phyloP scores from a whole-genome alignment of 2,113 vertebrate species.

The Notarius lentiginosus region DNA sequence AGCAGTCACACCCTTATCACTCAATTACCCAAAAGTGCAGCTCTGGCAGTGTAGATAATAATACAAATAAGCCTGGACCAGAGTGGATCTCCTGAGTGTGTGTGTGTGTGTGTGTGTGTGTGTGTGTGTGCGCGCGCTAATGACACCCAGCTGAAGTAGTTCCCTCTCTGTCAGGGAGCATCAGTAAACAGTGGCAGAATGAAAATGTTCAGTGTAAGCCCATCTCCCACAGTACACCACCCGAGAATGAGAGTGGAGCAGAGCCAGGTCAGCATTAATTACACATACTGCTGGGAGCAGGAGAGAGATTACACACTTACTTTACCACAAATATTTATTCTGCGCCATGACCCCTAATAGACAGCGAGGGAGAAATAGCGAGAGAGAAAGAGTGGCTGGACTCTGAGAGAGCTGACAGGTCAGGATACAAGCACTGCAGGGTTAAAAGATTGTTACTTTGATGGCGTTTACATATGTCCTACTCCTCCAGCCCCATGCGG shows the following conservation, averaged over 20 bases:
- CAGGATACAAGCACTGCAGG: conserved; percentile 13
- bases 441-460: conserved; percentile 34
- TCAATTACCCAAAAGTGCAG: conserved; percentile 36
- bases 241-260: conserved; percentile 37
- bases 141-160: conserved; percentile 35
- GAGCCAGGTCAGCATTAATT: conserved; percentile 61
- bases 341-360: conserved; percentile 63
- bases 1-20: conserved; percentile 33
- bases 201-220: conserved; percentile 50
- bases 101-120: conserved; percentile 1
- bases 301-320: conserved; percentile 53
- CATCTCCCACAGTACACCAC: conserved; percentile 46
- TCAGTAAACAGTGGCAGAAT: conserved; percentile 34
- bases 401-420: conserved; percentile 34
- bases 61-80: conserved; percentile 33
- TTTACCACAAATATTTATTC: conserved; percentile 70
- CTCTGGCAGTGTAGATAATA: conserved; percentile 39
- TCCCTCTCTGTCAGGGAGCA: conserved; percentile 37
- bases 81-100: conserved; percentile 10
- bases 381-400: conserved; percentile 46
- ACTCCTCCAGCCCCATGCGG: conserved; percentile 47
- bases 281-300: conserved; percentile 57
- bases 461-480: conserved; percentile 56
- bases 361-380: conserved; percentile 50
- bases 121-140: conserved; percentile 28